A percentile compares a stretch with the other conserved stretches of the same genome.
These are phyloP conservation scores for Lamprotornis superbus DNA, from an alignment of 2,113 vertebrate species.

Conservation along the genomic window DNA sequence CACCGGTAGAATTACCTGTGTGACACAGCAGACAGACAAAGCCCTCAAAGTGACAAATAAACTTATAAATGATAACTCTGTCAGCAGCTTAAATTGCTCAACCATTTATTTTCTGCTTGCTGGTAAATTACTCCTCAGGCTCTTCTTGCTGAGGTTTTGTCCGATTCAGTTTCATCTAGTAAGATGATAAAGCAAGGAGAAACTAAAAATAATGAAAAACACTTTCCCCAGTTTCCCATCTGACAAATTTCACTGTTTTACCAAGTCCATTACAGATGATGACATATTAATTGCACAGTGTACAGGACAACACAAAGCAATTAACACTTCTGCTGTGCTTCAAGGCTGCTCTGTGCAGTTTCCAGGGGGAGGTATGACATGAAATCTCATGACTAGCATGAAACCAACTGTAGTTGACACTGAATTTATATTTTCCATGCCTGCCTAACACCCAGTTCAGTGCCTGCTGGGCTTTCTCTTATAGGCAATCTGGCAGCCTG, in stretches of 20 bases:
- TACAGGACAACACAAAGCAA: constrained; percentile 17
- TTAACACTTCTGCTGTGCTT: background rate
- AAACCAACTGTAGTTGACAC: constrained; percentile 1
- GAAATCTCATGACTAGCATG: constrained; percentile 31
- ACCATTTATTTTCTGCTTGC: background rate
- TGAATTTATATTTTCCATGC: background rate
- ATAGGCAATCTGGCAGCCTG: background rate
- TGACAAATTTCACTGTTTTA: background rate
- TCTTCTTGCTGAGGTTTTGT: background rate
- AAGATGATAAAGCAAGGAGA: background rate
- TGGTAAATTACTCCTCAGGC: background rate
- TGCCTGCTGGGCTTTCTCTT: background rate
- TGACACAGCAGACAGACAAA: background rate
- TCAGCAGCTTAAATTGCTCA: background rate
- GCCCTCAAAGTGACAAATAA: background rate
- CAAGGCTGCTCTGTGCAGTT: background rate
- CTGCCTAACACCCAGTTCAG: background rate
- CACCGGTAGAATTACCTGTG: background rate
- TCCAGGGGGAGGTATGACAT: background rate
- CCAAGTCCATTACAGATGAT: background rate
- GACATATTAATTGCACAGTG: background rate
- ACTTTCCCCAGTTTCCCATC: background rate
- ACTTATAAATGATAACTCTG: background rate
- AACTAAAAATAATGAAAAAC: background rate
- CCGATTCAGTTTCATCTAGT: background rate